phyloP scores from a whole-genome alignment of 2,113 vertebrate genomes.

The Piprites chloris region DNA sequence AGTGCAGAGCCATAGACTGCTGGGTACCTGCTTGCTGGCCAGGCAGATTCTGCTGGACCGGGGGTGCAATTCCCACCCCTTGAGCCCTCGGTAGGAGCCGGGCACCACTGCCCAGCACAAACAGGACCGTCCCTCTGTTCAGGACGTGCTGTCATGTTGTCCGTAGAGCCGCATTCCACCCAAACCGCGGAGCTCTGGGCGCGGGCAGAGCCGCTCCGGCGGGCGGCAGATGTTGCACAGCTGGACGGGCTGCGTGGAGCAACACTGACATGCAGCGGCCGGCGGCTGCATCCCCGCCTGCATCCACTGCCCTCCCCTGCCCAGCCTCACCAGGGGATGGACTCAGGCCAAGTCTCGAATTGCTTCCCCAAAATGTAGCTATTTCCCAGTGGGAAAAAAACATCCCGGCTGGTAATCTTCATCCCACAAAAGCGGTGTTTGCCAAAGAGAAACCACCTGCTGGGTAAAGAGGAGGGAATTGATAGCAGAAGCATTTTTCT shows the following conservation, averaged over 20 bases:
- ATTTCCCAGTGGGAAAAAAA: not conserved
- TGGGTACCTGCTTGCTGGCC: not conserved
- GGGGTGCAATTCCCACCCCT: not conserved
- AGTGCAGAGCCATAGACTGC: not conserved
- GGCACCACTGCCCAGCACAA: accelerated
- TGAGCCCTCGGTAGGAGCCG: not conserved
- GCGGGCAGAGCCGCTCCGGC: not conserved
- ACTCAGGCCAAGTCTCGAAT: not conserved
- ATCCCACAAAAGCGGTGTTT: not conserved
- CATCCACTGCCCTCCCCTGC: not conserved
- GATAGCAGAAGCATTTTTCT: not conserved
- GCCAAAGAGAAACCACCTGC: not conserved
- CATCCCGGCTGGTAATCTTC: not conserved
- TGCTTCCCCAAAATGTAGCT: not conserved
- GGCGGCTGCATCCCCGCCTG: not conserved
- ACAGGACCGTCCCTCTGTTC: not conserved
- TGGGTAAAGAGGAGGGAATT: not conserved
- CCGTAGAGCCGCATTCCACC: not conserved
- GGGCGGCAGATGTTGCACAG: constrained; percentile 21
- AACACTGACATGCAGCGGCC: constrained; percentile 45
- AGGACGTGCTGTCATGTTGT: accelerated
- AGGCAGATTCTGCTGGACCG: accelerated
- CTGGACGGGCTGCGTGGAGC: not conserved
- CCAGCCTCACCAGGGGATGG: not conserved
- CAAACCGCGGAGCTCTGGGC: accelerated